Percentiles rank a stretch among this genome's conserved stretches.
Evolutionary conservation across 1,140 invertebrate species (phyloP).

Genomic region (Drosophila busckii): DNA sequence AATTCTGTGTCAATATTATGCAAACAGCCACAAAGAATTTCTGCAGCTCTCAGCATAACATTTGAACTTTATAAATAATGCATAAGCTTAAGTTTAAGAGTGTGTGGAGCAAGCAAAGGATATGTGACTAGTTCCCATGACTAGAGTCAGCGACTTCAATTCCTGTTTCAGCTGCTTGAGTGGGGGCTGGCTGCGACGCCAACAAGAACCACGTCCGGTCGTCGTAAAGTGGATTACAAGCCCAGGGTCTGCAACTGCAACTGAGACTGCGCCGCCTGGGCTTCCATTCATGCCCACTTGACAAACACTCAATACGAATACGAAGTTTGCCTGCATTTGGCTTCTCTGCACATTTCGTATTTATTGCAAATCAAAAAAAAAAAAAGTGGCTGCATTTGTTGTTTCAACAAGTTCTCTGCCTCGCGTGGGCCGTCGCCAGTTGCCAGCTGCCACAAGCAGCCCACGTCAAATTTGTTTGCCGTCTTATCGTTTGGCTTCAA

Average conservation of each 20-base stretch:
- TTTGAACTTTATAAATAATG: too few relatives aligned
- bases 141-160: too few relatives aligned
- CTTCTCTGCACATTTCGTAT: conserved; percentile 3
- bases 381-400: conserved; percentile 14
- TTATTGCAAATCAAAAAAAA: conserved; percentile 30
- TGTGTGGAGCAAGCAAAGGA: too few relatives aligned
- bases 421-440: conserved; percentile 25
- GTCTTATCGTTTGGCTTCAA: conserved; percentile 32
- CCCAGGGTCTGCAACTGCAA: conserved; percentile 15
- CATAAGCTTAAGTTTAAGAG: too few relatives aligned
- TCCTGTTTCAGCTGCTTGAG: too few relatives aligned
- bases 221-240: conserved; percentile 34
- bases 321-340: conserved; percentile 16
- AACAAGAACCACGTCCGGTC: conserved; percentile 34
- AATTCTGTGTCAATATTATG: conserved; percentile 67
- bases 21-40: conserved; percentile 21
- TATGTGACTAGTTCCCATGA: too few relatives aligned
- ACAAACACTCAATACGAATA: conserved; percentile 29
- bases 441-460: conserved; percentile 10
- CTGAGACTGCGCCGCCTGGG: conserved; percentile 14
- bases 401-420: conserved; percentile 14
- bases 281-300: conserved; percentile 35
- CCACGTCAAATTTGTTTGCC: conserved; percentile 16
- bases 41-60: conserved; percentile 1
- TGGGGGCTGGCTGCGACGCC: conserved; percentile 18